phyloP scores from a whole-genome alignment of 2,888 invertebrate species.

The Pachydiplax longipennis region DNA sequence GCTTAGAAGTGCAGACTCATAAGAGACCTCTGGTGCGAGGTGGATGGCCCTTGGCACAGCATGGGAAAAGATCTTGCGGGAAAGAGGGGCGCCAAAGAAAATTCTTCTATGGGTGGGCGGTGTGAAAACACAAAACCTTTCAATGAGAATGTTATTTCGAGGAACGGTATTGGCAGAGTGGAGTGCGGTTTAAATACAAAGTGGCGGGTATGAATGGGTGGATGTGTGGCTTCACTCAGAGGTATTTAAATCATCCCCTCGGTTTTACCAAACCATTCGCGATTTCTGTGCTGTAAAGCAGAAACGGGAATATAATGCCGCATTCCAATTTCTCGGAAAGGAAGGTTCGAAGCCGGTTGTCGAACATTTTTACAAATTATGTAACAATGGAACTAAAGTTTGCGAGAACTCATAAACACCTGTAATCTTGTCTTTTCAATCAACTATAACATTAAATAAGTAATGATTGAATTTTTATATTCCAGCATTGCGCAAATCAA shows the following conservation, averaged over 20 bases:
- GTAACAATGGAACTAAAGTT: too few relatives aligned
- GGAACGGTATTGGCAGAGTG: background rate
- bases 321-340: too few relatives aligned
- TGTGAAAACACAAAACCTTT: background rate
- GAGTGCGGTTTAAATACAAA: background rate
- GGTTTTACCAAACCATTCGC: background rate
- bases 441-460: too few relatives aligned
- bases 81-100: background rate
- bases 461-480: too few relatives aligned
- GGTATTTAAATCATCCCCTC: background rate
- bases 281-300: too few relatives aligned
- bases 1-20: conserved; percentile 23
- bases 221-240: background rate
- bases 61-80: background rate
- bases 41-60: conserved; percentile 18
- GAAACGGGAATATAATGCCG: too few relatives aligned
- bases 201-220: background rate
- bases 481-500: too few relatives aligned
- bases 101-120: background rate
- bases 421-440: too few relatives aligned
- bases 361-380: too few relatives aligned
- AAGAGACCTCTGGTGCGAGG: background rate
- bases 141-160: background rate
- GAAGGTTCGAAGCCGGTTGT: too few relatives aligned
- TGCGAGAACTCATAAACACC: too few relatives aligned